Base-by-base conservation (phyloP, 2,797 vertebrate genomes). In the Onychomys leucogaster region DNA sequence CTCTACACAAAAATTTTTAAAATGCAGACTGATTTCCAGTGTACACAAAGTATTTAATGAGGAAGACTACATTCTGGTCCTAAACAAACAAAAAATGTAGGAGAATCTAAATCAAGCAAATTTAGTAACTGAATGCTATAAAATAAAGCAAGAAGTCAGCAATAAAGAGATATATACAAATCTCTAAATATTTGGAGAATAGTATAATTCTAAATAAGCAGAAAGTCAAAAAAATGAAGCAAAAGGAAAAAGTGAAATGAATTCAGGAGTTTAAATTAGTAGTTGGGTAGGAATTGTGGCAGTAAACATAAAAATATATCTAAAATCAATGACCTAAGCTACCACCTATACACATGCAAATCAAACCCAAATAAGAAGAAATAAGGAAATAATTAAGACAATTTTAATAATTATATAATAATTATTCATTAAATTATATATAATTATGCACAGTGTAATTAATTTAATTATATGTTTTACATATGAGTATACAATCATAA, bases 351-450 rank as follows among this genome's bases (percentile, higher is more conserved):
- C 9, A 27, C 13, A 94, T 37, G 46, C 3, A 71, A 85, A 91
- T 85, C 61, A 94, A 78, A 86, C 32, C 41, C 19, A 59, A 61
- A 46, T 61, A 57, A 67, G 49, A 46, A 80, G 52, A 93, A 93
- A 80, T 82, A 71, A 78, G 59, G 49, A 91, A 95, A 75, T 65
- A 95, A 91, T 78, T 77, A 92, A 55, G 34, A 41, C 19, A 91
- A 95, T 91, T 95, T 65, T 43, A 88, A 87, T 80, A 90, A 94
- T 84, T 89, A 46, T 57, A 46, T 86, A 9, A 93, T 88, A 65
- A 77, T 84, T 65, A 69, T 21, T 77, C 90, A 90, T 90, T 84
- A 49, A 90, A 85, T 75, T 69, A 63, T 32, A 77, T 89, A 77
- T 63, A 89, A 89, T 89, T 63, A 63, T 63, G 12, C 37, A 25